Evolutionary conservation across 2,797 vertebrate species (phyloP), one percentile per base, ranked within the genome.

Genomic region (Sebastolobus alascanus): DNA sequence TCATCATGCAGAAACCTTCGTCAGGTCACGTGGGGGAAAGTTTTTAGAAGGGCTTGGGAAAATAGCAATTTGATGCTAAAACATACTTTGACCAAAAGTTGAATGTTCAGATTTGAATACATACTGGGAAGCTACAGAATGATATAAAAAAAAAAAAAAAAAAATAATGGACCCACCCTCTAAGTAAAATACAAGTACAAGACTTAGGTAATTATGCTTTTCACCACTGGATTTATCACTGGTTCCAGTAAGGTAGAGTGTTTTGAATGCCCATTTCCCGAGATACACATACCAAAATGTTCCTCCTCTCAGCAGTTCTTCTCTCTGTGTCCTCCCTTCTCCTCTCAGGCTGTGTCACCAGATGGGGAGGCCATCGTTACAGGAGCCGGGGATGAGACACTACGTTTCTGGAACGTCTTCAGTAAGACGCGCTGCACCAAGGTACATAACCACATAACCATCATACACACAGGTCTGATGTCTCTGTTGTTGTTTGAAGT

Each of bases 351-450:
- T 1, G 93, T 96, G 80, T 97, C 96, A 14, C 96, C 96, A 2
- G 96, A 97, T 2, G 96, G 96, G 2, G 96, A 97, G 84, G 96
- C 96, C 79, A 97, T 97, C 13, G 96, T 97, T 1, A 97, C 96
- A 1, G 96, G 96, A 75, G 96, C 96, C 0, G 96, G 96, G 16
- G 96, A 97, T 14, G 96, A 97, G 89, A 97, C 96, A 1, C 93
- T 97, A 60, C 95, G 96, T 74, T 97, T 97, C 92, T 97, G 96
- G 96, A 97, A 97, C 31, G 95, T 97, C 86, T 97, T 97, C 89
- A 97, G 96, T 84, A 97, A 97, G 90, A 96, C 96, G 3, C 95
- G 96, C 56, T 97, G 96, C 92, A 96, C 96, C 65, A 97, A 97
- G 96, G 96, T 96, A 85, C 71, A 43, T 46, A 20, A 33, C 31